A percentile compares a stretch with the other conserved stretches of the same genome.
Evolutionary conservation across 1,140 invertebrate species (phyloP).

Genomic region (Zaprionus ghesquierei): DNA sequence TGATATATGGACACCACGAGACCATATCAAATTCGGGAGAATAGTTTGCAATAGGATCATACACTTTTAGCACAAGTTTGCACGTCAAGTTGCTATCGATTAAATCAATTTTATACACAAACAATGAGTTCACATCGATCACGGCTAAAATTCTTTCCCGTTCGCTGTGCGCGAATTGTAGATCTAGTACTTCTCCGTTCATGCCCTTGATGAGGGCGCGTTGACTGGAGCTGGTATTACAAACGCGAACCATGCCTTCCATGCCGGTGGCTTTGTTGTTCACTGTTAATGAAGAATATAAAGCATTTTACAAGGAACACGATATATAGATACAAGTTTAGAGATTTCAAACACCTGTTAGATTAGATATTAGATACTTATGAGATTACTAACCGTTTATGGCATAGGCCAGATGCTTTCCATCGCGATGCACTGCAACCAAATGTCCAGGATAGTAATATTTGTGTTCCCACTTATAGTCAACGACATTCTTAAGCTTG

Average conservation of each 20-base stretch:
- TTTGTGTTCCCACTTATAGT: slow-evolving; percentile 95
- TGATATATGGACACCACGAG: slow-evolving; percentile 96
- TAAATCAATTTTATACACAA: slow-evolving; percentile 90
- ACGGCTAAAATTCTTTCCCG: slow-evolving; percentile 91
- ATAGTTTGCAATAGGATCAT: slow-evolving; percentile 77
- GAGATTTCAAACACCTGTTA: neutral
- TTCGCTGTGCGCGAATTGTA: slow-evolving; percentile 93
- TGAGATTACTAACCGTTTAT: slow-evolving; percentile 88
- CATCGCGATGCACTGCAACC: slow-evolving; percentile 93
- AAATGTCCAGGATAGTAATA: slow-evolving; percentile 94
- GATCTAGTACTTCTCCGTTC: slow-evolving; percentile 91
- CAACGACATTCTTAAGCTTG: slow-evolving; percentile 94
- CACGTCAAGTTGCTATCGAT: slow-evolving; percentile 85
- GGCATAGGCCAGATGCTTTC: slow-evolving; percentile 94
- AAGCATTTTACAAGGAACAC: too few species aligned
- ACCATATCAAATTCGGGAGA: slow-evolving; percentile 83
- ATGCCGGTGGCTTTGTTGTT: slow-evolving; percentile 81
- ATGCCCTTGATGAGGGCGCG: slow-evolving; percentile 93
- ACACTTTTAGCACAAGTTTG: slow-evolving; percentile 84
- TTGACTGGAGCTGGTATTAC: slow-evolving; percentile 88
- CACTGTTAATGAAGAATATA: slow-evolving; percentile 36
- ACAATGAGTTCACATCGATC: slow-evolving; percentile 92
- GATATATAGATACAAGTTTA: neutral
- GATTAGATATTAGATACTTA: neutral
- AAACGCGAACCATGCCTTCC: slow-evolving; percentile 92